A percentile compares a stretch with the other conserved stretches of the same genome.
Evolutionary conservation across 2,113 vertebrate species (phyloP).

Genomic region (Rallus limicola): DNA sequence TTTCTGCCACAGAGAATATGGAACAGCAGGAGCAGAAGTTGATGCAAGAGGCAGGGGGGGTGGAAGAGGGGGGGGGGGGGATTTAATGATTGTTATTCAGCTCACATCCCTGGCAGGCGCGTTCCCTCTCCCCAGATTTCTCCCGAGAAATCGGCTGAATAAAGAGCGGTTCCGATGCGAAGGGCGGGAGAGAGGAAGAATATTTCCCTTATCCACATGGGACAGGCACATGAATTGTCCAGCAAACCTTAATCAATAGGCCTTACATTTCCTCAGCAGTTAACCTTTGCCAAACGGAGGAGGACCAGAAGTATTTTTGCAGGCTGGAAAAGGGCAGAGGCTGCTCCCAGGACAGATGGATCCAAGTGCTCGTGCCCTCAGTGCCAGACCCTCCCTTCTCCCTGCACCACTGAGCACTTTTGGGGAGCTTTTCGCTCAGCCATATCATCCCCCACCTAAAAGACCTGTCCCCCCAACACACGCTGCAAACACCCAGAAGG

Average conservation of each 20-base stretch:
- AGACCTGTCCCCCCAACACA: fast-evolving
- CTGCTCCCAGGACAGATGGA: fast-evolving
- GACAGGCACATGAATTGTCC: neutral
- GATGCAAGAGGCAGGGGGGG: neutral
- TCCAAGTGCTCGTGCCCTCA: fast-evolving
- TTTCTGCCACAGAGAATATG: slow-evolving; percentile 44
- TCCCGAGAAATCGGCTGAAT: slow-evolving; percentile 62
- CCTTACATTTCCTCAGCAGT: neutral
- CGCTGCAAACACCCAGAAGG: neutral
- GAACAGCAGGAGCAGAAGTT: slow-evolving; percentile 44
- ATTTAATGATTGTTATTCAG: slow-evolving; percentile 57
- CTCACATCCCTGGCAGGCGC: slow-evolving; percentile 47
- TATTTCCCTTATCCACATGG: neutral
- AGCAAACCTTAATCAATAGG: neutral
- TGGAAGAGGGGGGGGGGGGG: neutral
- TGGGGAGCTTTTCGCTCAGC: neutral
- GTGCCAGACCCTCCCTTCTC: neutral
- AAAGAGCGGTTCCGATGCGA: neutral
- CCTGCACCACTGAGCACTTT: neutral
- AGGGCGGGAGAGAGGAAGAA: neutral
- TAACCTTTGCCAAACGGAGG: neutral
- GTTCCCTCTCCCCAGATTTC: slow-evolving; percentile 56
- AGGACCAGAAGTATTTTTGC: neutral
- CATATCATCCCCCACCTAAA: fast-evolving
- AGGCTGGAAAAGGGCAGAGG: neutral